These are phyloP conservation scores for Mythimna vitellina DNA, from an alignment of 2,888 invertebrate genomes.

Conservation along the genomic window DNA sequence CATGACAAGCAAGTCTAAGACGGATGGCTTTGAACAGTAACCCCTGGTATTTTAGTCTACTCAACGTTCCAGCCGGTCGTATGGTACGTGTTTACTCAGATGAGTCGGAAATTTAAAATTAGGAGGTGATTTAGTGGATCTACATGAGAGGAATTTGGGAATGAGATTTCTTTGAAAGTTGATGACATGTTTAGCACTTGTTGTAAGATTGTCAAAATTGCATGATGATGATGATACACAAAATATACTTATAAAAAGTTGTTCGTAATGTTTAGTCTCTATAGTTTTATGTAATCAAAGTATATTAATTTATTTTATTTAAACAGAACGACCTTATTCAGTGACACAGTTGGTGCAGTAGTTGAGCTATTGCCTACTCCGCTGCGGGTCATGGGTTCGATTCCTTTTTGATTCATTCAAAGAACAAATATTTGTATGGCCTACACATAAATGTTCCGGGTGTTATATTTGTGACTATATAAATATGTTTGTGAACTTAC, in stretches of 20 bases:
- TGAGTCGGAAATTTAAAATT: slow-evolving; percentile 86
- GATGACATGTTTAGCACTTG: slow-evolving; percentile 17
- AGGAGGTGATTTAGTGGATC: slow-evolving; percentile 75
- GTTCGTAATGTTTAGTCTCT: neutral
- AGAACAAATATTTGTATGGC: too few relatives aligned
- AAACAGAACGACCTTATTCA: neutral
- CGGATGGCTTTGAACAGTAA: slow-evolving; percentile 76
- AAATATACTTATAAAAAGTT: neutral
- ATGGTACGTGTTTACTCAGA: slow-evolving; percentile 86
- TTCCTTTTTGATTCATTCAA: too few relatives aligned
- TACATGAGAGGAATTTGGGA: slow-evolving; percentile 38
- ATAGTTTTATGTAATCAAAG: neutral
- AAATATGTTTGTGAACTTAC: too few relatives aligned
- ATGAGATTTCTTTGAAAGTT: slow-evolving; percentile 35
- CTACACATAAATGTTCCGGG: too few relatives aligned
- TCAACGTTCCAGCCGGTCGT: slow-evolving; percentile 71
- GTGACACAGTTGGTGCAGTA: too few relatives aligned
- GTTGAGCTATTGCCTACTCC: too few relatives aligned
- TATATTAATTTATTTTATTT: neutral
- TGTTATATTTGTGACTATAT: too few relatives aligned
- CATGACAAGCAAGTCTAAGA: slow-evolving; percentile 82
- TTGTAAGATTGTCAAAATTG: slow-evolving; percentile 12
- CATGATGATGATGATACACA: neutral
- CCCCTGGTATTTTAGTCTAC: slow-evolving; percentile 84
- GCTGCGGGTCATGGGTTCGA: too few relatives aligned